Evolutionary conservation across 2,113 vertebrate genomes (phyloP).

Genomic region (Carollia perspicillata): DNA sequence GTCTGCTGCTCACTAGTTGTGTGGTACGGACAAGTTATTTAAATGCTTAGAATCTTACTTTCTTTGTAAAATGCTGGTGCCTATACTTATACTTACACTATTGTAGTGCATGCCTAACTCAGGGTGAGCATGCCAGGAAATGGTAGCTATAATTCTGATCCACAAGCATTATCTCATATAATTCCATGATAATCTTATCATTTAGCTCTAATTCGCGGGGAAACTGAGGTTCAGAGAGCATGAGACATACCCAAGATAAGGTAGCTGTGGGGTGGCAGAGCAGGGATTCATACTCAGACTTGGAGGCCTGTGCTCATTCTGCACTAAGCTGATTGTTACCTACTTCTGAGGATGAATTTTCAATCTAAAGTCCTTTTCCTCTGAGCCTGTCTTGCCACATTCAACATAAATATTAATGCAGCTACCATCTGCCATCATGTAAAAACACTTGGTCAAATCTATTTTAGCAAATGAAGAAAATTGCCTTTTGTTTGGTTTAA

Average conservation of each 20-base stretch:
- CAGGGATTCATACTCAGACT: background rate
- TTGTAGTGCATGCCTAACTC: background rate
- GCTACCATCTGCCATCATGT: slow-evolving; percentile 64
- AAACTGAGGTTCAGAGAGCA: background rate
- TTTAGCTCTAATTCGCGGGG: background rate
- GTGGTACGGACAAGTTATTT: background rate
- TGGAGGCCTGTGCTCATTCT: background rate
- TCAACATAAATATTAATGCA: slow-evolving; percentile 72
- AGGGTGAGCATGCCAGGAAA: background rate
- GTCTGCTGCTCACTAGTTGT: background rate
- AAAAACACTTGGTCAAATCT: slow-evolving; percentile 68
- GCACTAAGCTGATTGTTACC: background rate
- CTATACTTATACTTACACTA: background rate
- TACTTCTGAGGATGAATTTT: slow-evolving; percentile 1
- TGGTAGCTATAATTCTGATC: background rate
- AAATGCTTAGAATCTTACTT: background rate
- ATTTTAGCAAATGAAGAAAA: slow-evolving; percentile 67
- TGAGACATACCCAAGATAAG: background rate
- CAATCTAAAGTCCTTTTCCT: slow-evolving; percentile 2
- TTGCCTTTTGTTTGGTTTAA: slow-evolving; percentile 43
- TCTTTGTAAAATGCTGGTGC: background rate
- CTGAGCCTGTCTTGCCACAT: slow-evolving; percentile 18
- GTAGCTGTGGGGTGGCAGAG: background rate
- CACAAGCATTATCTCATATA: background rate
- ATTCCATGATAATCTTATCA: background rate